Conservation (phyloP, 2,888 invertebrate genomes). For the Ectobius pallidus region DNA sequence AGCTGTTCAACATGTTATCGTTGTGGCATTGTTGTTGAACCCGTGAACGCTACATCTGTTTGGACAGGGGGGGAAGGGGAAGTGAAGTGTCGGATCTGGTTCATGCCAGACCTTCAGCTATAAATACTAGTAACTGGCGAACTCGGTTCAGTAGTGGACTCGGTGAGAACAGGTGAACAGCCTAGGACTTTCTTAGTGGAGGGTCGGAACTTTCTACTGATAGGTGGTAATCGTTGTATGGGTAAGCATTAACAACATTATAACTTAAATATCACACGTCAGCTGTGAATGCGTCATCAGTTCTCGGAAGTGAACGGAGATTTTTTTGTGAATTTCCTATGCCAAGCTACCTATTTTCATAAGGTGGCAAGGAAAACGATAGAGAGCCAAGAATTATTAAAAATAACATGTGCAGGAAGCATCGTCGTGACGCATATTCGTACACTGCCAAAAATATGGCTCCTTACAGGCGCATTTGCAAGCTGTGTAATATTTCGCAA, state of each 20-base stretch:
- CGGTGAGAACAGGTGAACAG: not conserved
- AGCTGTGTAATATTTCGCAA: too few relatives aligned
- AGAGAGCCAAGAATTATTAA: too few relatives aligned
- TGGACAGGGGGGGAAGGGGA: conserved; percentile 36
- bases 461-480: too few relatives aligned
- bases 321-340: not conserved
- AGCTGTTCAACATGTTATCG: not conserved
- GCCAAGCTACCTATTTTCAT: not conserved
- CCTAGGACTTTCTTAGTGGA: conserved; percentile 17
- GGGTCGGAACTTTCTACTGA: conserved; percentile 29
- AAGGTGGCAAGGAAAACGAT: not conserved
- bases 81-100: conserved; percentile 38
- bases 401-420: not conserved
- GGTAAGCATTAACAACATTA: conserved; percentile 34
- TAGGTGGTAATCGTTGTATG: conserved; percentile 42
- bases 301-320: too few relatives aligned
- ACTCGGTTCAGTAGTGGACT: not conserved
- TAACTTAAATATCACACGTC: too few relatives aligned
- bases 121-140: conserved; percentile 35
- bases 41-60: not conserved
- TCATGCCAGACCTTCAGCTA: conserved; percentile 34
- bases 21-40: conserved; percentile 19
- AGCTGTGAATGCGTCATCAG: too few relatives aligned
- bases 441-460: too few relatives aligned
- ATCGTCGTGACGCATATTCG: not conserved